phyloP scores from a whole-genome alignment of 1,140 invertebrate species.

The Drosophila micromelanica region DNA sequence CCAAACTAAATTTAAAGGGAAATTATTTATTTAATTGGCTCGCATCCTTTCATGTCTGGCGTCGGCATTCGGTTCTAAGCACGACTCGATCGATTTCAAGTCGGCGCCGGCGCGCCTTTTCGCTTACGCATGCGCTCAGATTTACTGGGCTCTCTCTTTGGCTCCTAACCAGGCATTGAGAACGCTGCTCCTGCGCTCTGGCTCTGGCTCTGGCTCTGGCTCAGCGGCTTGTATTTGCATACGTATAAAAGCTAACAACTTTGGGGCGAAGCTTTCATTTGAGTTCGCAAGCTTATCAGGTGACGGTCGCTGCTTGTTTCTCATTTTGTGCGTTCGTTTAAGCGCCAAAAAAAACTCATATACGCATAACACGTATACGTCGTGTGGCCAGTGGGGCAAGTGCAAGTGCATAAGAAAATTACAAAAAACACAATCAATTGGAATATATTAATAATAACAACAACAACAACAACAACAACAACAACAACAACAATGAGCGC shows the following conservation, averaged over 20 bases:
- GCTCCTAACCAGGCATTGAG: slow-evolving; percentile 22
- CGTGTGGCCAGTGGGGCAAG: slow-evolving; percentile 41
- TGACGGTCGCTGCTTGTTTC: slow-evolving; percentile 54
- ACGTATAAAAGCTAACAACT: slow-evolving; percentile 70
- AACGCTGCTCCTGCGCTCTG: slow-evolving; percentile 48
- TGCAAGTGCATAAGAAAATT: slow-evolving; percentile 19
- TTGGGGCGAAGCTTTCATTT: slow-evolving; percentile 57
- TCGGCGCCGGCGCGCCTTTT: slow-evolving; percentile 40
- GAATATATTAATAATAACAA: slow-evolving; percentile 22
- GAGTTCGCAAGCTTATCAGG: slow-evolving; percentile 61
- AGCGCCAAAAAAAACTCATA: slow-evolving; percentile 45
- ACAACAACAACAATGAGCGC: slow-evolving; percentile 47
- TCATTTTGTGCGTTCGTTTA: slow-evolving; percentile 3
- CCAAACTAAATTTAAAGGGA: background rate
- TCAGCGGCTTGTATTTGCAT: slow-evolving; percentile 45
- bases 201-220: slow-evolving; percentile 8
- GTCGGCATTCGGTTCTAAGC: slow-evolving; percentile 23
- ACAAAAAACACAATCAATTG: background rate
- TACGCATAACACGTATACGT: slow-evolving; percentile 64
- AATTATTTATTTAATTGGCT: slow-evolving; percentile 19
- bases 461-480: slow-evolving; percentile 47
- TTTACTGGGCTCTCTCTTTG: background rate
- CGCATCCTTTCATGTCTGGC: slow-evolving; percentile 34
- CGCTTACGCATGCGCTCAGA: background rate
- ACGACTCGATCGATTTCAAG: background rate